These are phyloP conservation scores for Cantharis rufa DNA, from an alignment of 2,888 invertebrate genomes.

Conservation along the genomic window DNA sequence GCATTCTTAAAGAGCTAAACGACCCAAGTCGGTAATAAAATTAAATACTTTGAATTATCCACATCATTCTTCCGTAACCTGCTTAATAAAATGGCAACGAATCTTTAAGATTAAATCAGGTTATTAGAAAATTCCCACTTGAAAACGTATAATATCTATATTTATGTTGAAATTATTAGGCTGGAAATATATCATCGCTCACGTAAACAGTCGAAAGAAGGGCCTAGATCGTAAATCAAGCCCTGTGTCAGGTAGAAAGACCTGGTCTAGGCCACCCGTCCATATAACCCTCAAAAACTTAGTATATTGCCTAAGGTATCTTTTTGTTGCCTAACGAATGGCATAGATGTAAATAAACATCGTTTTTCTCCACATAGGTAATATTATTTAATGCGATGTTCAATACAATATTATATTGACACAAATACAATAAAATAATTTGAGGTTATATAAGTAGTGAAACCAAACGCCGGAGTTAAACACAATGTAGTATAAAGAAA, in stretches of 20 bases:
- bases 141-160: constrained; percentile 42
- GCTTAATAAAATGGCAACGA: constrained; percentile 31
- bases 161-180: constrained; percentile 40
- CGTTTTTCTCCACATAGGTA: neutral
- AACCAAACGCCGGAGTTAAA: constrained; percentile 4
- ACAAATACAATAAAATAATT: neutral
- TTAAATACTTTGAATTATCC: constrained; percentile 35
- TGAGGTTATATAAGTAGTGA: neutral
- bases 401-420: neutral
- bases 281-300: constrained; percentile 13
- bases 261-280: constrained; percentile 22
- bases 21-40: constrained; percentile 19
- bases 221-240: constrained; percentile 40
- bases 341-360: neutral
- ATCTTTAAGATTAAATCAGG: constrained; percentile 33
- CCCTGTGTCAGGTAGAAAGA: constrained; percentile 37
- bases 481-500: constrained; percentile 39
- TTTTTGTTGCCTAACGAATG: neutral
- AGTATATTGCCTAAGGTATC: neutral
- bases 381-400: neutral
- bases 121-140: constrained; percentile 39
- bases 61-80: constrained; percentile 29
- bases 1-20: neutral
- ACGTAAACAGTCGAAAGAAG: constrained; percentile 37
- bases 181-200: constrained; percentile 38